Base-by-base conservation (phyloP, 2,888 invertebrate species). In the Cheilosia impressa region DNA sequence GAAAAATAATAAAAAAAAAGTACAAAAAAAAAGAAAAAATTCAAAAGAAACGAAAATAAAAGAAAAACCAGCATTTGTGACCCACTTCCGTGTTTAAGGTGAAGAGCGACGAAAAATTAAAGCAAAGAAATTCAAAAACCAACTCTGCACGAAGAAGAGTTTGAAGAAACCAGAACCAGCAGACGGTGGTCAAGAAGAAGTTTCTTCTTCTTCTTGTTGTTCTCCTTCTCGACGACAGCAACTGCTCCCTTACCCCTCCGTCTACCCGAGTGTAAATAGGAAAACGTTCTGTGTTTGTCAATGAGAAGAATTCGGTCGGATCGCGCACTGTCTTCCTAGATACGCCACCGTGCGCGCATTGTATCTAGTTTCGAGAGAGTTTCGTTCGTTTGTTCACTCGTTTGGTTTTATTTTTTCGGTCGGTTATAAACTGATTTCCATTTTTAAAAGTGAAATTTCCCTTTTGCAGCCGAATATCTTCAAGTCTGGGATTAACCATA, bases 1-100 rank as follows among this genome's bases (percentile, higher is more conserved):
- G 58, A 75, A 84, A 75, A 75, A 58, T 69, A 80, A 68, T 31
- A 63, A 69, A 57, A 62, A 75, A 69, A 63, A 80, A 84, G 57
- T 75, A 84, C 69, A 75, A 58, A 65, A 80, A 68, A 31, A 63
- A 57, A 62, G 50, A 68, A 68, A 68, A 79, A 57, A 68, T 55
- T 45, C 22, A 62, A 81, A 85, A 85, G 85, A 85, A 85, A 76
- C 81, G 66, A 85, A 81, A 85, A 85, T 68, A 71, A 85, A 76
- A 77, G 77, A 81, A 85, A 85, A 85, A 65, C 76, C 76, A 85
- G 71, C 80, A 85, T 68, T 58, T 78, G 66, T 85, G 85, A 85
- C 85, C 85, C 81, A 85, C 81, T 85, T 85, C 81, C 81, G 76
- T 66, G 81, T 85, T 85, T 72, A 60, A 77, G 72, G 55, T 68